Evolutionary conservation across 2,888 invertebrate genomes (phyloP).

Genomic region (Prenolepis imparis): DNA sequence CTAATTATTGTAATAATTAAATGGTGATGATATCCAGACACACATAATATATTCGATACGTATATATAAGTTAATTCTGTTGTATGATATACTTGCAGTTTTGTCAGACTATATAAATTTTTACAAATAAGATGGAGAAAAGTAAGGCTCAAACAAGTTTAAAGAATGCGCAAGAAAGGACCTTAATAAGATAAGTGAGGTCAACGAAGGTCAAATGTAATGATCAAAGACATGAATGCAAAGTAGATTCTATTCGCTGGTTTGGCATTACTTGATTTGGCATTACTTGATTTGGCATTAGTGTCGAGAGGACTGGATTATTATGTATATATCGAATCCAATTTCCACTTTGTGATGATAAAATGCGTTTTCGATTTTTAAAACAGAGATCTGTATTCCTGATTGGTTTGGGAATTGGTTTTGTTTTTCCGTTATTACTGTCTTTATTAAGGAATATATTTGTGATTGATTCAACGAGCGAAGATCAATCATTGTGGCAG

Average conservation of each 20-base stretch:
- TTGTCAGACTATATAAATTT: neutral
- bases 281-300: neutral
- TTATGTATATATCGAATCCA: neutral
- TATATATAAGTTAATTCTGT: neutral
- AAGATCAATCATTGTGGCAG: slow-evolving; percentile 6
- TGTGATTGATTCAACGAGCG: neutral
- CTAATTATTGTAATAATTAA: neutral
- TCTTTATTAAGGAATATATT: slow-evolving; percentile 42
- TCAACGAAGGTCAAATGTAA: slow-evolving; percentile 12
- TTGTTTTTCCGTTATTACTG: slow-evolving; percentile 52
- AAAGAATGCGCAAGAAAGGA: neutral
- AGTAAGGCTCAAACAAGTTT: neutral
- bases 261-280: neutral
- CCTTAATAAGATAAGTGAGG: slow-evolving; percentile 46
- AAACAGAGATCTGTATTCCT: slow-evolving; percentile 60
- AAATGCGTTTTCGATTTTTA: slow-evolving; percentile 55
- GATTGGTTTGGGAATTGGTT: slow-evolving; percentile 70
- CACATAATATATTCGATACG: neutral
- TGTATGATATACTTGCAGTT: neutral
- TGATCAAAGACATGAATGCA: neutral
- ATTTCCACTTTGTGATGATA: slow-evolving; percentile 3
- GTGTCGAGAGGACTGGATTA: neutral
- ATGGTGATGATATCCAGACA: neutral
- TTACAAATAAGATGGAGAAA: slow-evolving; percentile 9
- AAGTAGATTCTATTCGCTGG: neutral